Percentiles rank a stretch among this genome's conserved stretches.
phyloP scores from a whole-genome alignment of 2,113 vertebrate species.

The Malurus cyaneus region DNA sequence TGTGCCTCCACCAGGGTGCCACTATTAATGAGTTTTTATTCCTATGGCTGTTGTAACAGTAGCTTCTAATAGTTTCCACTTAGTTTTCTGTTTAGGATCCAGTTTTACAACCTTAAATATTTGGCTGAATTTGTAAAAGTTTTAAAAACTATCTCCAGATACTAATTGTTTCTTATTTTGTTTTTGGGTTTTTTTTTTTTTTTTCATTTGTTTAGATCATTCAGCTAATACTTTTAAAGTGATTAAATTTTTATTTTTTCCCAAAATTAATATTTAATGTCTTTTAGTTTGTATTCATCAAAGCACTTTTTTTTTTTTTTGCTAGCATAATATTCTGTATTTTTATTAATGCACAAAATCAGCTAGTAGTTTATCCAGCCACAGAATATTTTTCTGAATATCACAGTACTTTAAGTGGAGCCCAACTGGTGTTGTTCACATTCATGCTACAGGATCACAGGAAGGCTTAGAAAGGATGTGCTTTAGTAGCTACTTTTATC shows the following conservation, averaged over 20 bases:
- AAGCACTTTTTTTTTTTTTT: not conserved
- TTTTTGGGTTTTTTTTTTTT: fast-evolving
- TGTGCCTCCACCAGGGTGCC: not conserved
- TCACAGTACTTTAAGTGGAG: not conserved
- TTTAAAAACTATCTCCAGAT: not conserved
- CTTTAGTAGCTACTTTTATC: not conserved
- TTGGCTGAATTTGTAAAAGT: not conserved
- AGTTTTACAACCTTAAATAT: not conserved
- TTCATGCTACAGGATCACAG: not conserved
- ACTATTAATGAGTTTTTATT: constrained; percentile 1
- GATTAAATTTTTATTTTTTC: not conserved
- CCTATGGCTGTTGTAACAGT: not conserved
- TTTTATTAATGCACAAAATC: not conserved
- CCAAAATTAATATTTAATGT: not conserved
- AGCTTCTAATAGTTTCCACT: not conserved
- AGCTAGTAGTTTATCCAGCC: not conserved
- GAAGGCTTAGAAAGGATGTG: not conserved
- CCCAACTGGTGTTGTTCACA: not conserved
- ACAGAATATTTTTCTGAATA: not conserved
- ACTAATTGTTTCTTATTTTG: not conserved
- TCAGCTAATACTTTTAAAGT: not conserved
- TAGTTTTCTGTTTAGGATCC: not conserved
- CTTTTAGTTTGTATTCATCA: not conserved
- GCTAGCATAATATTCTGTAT: not conserved
- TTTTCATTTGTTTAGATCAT: not conserved